Evolutionary conservation across 2,797 vertebrate genomes (phyloP).

Genomic region (Notolabrus celidotus): DNA sequence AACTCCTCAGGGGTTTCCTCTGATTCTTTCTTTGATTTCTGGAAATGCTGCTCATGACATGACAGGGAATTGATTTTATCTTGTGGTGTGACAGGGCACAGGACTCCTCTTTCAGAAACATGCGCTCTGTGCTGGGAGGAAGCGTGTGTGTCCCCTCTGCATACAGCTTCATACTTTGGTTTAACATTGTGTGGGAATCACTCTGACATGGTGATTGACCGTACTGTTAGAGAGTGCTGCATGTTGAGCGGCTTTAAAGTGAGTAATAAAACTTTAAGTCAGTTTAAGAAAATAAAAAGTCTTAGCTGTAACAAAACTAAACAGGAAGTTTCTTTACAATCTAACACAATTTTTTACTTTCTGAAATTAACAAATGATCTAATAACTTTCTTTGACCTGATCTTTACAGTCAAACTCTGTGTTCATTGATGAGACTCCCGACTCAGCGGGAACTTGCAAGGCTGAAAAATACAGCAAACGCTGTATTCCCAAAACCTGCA

Average conservation of each 20-base stretch:
- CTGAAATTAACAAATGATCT: too few species aligned
- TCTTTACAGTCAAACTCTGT: too few species aligned
- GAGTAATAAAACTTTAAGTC: background rate
- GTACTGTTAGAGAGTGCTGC: too few species aligned
- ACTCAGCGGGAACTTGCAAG: too few species aligned
- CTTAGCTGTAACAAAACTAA: too few species aligned
- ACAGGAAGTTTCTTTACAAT: too few species aligned
- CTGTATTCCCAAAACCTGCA: too few species aligned
- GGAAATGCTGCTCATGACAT: slow-evolving; percentile 16
- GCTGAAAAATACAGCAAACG: too few species aligned
- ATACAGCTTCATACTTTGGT: background rate
- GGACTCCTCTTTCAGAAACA: slow-evolving; percentile 16
- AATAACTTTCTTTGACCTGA: too few species aligned
- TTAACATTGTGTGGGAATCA: background rate
- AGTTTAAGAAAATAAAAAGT: background rate
- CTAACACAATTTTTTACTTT: too few species aligned
- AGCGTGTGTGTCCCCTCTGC: background rate
- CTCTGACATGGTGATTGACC: too few species aligned
- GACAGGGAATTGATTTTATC: slow-evolving; percentile 48
- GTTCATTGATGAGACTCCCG: too few species aligned
- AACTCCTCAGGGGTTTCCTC: slow-evolving; percentile 39
- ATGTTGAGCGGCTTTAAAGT: background rate
- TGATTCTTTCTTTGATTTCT: slow-evolving; percentile 32
- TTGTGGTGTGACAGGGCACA: slow-evolving; percentile 27
- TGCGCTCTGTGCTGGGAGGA: background rate